Base-by-base conservation (phyloP, 2,113 vertebrate genomes). In the Clarias batrachus region DNA sequence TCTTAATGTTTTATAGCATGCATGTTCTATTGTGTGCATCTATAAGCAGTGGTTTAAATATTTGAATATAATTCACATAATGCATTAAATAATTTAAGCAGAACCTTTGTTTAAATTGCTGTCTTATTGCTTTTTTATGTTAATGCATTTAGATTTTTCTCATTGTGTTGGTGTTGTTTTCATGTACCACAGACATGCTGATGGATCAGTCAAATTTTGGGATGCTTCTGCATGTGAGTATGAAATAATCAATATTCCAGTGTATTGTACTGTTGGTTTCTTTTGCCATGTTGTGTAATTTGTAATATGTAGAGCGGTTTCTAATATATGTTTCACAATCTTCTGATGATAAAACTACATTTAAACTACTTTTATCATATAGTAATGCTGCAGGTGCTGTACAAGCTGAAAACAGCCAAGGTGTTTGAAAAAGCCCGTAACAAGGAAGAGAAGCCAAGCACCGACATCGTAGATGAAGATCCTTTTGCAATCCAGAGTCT, bases 361-460 rank as follows among this genome's bases (percentile, higher is more conserved):
- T n/a, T 60, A 81, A 81, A 33, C 56, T 33, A 57, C 9, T 23
- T 79, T 90, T 93, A 91, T 25, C 85, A 92, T 81, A 41, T 88
- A 99, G 98, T 99, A 92, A 99, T 96, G 41, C 94, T 99, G 62
- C 98, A 99, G 94, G 96, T 98, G 87, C 93, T 99, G 90, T 99
- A 99, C 94, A 99, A 99, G 93, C 93, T 99, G 87, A 99, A 99
- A 95, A 99, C 98, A 71, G 97, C 97, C 90, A 99, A 99, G 95
- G 97, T 99, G 66, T 99, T 99, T 91, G 98, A 99, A 94, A 96
- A 97, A 85, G 94, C 97, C 71, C 95, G 96, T 68, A 94, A 93
- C 88, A 98, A 97, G 91, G 98, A 99, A 82, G 98, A 99, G 84
- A 97, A 95, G 89, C 95, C 96, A 16, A 97, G 91, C 84, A 95